phyloP scores from a whole-genome alignment of 2,113 vertebrate species.

The Uropsilus gracilis region DNA sequence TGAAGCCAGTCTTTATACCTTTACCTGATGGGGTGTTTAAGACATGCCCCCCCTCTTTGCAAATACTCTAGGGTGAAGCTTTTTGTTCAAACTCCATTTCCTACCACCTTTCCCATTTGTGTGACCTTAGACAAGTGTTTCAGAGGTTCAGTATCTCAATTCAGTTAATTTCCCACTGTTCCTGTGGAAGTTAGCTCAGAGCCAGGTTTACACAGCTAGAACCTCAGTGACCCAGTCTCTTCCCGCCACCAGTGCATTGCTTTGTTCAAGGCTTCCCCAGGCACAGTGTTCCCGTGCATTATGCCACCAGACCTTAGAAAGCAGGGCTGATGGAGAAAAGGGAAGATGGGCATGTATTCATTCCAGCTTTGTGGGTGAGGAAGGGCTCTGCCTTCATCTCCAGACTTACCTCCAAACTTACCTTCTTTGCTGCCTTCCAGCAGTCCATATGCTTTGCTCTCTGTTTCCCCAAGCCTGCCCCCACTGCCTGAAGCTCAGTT shows the following conservation, averaged over 20 bases:
- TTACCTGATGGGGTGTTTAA: neutral
- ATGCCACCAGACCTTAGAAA: neutral
- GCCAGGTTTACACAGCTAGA: neutral
- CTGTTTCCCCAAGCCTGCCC: neutral
- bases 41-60: neutral
- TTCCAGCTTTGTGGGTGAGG: neutral
- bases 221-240: neutral
- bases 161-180: neutral
- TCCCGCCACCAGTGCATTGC: neutral
- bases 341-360: neutral
- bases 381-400: neutral
- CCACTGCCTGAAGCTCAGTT: neutral
- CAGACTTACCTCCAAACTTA: neutral
- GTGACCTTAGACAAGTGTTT: neutral
- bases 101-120: neutral
- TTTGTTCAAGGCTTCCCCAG: neutral
- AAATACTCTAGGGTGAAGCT: neutral
- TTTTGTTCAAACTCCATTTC: neutral
- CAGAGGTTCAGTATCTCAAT: neutral
- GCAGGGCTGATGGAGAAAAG: neutral
- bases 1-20: neutral
- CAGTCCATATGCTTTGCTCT: neutral
- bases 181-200: neutral
- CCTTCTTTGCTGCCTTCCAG: neutral
- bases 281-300: no score